Evolutionary conservation across 2,797 vertebrate species (phyloP), one percentile per base, ranked within the genome.

Genomic region (Chiropotes sagulatus): DNA sequence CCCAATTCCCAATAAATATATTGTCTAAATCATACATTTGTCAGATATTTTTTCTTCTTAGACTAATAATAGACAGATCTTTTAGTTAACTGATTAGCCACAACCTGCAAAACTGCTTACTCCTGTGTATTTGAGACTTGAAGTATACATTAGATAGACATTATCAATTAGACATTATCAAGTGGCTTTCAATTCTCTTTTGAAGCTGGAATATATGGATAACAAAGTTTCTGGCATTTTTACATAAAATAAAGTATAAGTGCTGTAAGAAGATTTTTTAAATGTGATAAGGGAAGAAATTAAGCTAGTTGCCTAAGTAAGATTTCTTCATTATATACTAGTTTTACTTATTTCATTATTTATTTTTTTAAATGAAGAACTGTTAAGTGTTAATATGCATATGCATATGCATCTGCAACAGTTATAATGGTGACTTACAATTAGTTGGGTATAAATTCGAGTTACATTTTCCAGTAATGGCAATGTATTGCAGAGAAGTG

Each of bases 171-270:
- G 19, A 54, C 7, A 33, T 52, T 39, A 82, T 39, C 30, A 46
- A 81, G 26, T 67, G 30, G 52, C 26, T 64, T 84, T 26, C 39
- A 75, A 12, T 88, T 88, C 28, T 67, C n/a, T 78, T 75, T 33
- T 72, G 41, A 93, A 84, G 85, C 57, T 93, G 48, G 48, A 70
- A 88, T 76, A 93, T 48, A 76, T 14, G 4, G 41, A 78, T 78
- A 88, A 88, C 33, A 78, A 88, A 70, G 28, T 41, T 20, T 67
- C 19, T 48, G 41, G 39, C 12, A 93, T 79, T 84, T 84, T 89
- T 79, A 93, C n/a, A 58, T 72, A 93, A 93, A 96, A 67, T 52
- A 88, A 89, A 88, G 41, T 36, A 44, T 9, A 92, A n/a, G 28
- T 2, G 15, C 41, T 70, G 58, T 30, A 4, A 81, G 28, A 91